phyloP scores from a whole-genome alignment of 2,797 vertebrate genomes.

The Sebastes taczanowskii region DNA sequence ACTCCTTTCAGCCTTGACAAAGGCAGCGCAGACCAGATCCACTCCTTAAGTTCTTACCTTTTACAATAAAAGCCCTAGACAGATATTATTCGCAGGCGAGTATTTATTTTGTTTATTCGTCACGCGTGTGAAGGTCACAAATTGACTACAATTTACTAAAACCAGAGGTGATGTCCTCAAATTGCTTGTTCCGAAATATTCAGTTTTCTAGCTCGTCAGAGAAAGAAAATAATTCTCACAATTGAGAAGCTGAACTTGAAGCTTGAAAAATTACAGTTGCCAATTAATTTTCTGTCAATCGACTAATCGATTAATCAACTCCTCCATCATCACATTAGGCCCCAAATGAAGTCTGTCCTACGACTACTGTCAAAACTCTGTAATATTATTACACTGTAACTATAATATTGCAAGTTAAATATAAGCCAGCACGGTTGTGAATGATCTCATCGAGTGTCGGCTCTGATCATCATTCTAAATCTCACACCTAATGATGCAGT shows the following conservation, averaged over 20 bases:
- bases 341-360: not conserved
- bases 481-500: constrained; percentile 13
- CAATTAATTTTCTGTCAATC: not conserved
- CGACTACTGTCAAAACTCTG: not conserved
- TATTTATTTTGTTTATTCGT: too few relatives aligned
- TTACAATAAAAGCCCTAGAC: too few relatives aligned
- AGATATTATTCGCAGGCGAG: too few relatives aligned
- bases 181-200: too few relatives aligned
- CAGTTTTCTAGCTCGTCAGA: not conserved
- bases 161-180: not conserved
- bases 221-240: not conserved
- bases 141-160: not conserved
- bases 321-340: not conserved
- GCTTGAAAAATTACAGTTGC: not conserved
- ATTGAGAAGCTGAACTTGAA: not conserved
- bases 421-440: not conserved
- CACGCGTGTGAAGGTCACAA: not conserved
- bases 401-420: not conserved
- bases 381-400: not conserved
- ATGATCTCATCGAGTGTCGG: not conserved
- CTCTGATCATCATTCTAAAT: not conserved
- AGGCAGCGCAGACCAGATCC: too few relatives aligned
- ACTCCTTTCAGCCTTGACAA: too few relatives aligned
- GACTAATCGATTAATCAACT: not conserved
- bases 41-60: too few relatives aligned